Percentiles rank a stretch among this genome's conserved stretches.
phyloP scores from a whole-genome alignment of 23 tunicate species.

The Oikopleura albicans region DNA sequence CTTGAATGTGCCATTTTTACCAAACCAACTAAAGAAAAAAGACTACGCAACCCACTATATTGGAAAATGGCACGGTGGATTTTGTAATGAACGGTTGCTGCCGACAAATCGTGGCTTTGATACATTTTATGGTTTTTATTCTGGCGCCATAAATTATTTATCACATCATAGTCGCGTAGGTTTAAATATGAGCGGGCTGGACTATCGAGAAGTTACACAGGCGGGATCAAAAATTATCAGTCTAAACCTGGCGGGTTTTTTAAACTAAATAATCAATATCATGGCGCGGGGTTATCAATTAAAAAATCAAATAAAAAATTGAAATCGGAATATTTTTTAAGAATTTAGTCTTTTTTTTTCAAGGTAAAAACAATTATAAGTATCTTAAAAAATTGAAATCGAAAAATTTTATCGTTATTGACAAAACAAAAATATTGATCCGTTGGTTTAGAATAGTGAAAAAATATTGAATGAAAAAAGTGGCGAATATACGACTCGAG shows the following conservation, averaged over 20 bases:
- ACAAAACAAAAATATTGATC: not conserved
- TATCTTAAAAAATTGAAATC: no score
- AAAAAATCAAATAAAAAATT: no score
- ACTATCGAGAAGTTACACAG: not conserved
- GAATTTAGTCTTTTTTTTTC: no score
- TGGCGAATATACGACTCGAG: slow-evolving; percentile 24
- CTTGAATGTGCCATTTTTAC: not conserved
- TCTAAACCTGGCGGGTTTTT: no score
- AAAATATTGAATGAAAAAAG: not conserved
- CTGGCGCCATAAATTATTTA: slow-evolving; percentile 18
- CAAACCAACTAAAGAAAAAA: not conserved
- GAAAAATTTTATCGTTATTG: no score
- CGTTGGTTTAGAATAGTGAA: not conserved
- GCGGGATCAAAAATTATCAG: no score
- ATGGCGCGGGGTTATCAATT: no score
- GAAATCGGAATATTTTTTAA: no score
- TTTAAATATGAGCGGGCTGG: not conserved
- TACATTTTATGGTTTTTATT: slow-evolving; percentile 25
- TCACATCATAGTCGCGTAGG: not conserved
- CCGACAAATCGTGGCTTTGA: slow-evolving; percentile 22
- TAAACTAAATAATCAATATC: no score
- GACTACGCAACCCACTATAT: not conserved
- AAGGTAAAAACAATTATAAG: no score
- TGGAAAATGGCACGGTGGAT: slow-evolving; percentile 15
- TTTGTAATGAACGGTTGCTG: not conserved